These are phyloP conservation scores for Latrodectus elegans DNA, from an alignment of 2,888 invertebrate genomes.

Conservation along the genomic window DNA sequence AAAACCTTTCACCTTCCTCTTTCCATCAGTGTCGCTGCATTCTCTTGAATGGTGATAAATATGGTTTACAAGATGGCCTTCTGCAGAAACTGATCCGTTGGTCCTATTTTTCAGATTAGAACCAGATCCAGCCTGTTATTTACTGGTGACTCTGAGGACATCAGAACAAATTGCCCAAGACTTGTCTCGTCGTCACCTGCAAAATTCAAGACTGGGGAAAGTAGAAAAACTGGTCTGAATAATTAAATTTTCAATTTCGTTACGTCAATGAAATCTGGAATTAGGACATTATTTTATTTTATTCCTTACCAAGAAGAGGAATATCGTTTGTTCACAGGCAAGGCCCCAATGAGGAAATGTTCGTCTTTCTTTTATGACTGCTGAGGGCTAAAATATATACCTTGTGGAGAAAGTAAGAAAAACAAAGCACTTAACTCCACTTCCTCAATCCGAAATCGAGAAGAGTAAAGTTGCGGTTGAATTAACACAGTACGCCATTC, in stretches of 20 bases:
- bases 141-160: background rate
- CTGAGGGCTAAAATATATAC: too few species aligned
- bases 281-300: constrained; percentile 35
- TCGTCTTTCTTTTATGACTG: background rate
- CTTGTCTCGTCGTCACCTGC: constrained; percentile 1
- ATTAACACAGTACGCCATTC: too few species aligned
- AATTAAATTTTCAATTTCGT: constrained; percentile 54
- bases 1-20: too few species aligned
- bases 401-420: too few species aligned
- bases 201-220: constrained; percentile 15
- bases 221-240: constrained; percentile 46
- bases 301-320: constrained; percentile 6
- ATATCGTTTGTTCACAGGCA: constrained; percentile 22
- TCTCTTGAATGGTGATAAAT: too few species aligned
- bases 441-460: too few species aligned
- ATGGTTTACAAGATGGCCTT: constrained; percentile 15
- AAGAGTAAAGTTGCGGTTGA: too few species aligned
- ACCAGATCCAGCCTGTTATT: constrained; percentile 12
- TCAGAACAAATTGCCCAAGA: background rate
- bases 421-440: too few species aligned
- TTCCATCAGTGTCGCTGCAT: too few species aligned
- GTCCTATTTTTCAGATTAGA: constrained; percentile 2
- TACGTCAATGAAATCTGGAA: constrained; percentile 2
- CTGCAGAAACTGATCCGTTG: constrained; percentile 3
- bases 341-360: constrained; percentile 4